Percentiles rank a stretch among this genome's conserved stretches.
Evolutionary conservation across 2,797 vertebrate genomes (phyloP).

Genomic region (Kryptopterus vitreolus): DNA sequence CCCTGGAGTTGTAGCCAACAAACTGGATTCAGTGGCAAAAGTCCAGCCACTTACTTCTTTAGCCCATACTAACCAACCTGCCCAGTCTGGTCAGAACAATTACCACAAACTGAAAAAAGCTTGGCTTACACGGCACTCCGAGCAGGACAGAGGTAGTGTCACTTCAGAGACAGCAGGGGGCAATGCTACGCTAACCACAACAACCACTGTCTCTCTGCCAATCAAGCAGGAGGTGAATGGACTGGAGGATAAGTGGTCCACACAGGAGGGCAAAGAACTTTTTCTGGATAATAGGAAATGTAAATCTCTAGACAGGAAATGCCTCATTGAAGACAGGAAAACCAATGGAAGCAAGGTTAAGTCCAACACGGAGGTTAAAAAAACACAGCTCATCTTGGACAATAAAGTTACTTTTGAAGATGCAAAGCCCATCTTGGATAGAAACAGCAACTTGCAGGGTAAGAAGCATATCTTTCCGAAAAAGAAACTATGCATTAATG

Average conservation of each 20-base stretch:
- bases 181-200: slow-evolving; percentile 75
- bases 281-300: slow-evolving; percentile 43
- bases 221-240: slow-evolving; percentile 45
- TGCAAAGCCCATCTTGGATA: slow-evolving; percentile 43
- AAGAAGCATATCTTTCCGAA: slow-evolving; percentile 35
- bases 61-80: slow-evolving; percentile 51
- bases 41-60: slow-evolving; percentile 63
- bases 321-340: slow-evolving; percentile 68
- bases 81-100: slow-evolving; percentile 83
- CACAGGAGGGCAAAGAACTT: slow-evolving; percentile 74
- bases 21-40: slow-evolving; percentile 75
- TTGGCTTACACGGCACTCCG: slow-evolving; percentile 96
- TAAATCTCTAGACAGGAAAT: slow-evolving; percentile 42
- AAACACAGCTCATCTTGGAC: not conserved
- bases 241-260: slow-evolving; percentile 36
- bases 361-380: slow-evolving; percentile 47
- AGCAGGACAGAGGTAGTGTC: slow-evolving; percentile 83
- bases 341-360: slow-evolving; percentile 81
- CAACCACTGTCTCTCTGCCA: slow-evolving; percentile 77
- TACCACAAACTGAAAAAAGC: slow-evolving; percentile 99
- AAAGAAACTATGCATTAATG: slow-evolving; percentile 34
- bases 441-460: slow-evolving; percentile 44
- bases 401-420: slow-evolving; percentile 25
- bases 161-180: slow-evolving; percentile 39
- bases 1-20: slow-evolving; percentile 70